Base-by-base conservation (phyloP, 1,140 invertebrate species). In the Maconellicoccus hirsutus region DNA sequence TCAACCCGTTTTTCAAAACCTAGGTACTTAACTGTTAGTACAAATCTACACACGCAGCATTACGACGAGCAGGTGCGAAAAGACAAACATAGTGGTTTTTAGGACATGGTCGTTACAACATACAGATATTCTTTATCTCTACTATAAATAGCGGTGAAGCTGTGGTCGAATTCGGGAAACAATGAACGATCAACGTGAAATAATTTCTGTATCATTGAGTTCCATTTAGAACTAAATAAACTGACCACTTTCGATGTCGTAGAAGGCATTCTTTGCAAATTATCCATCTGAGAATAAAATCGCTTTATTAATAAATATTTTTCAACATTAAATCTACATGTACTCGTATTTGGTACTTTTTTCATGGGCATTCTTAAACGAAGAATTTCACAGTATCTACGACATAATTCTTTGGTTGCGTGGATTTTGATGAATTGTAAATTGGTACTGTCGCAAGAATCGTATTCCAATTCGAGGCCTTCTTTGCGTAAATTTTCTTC, bases 331-430 rank as follows among this genome's bases (percentile, higher is more conserved):
- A n/a, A n/a, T n/a, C n/a, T n/a, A n/a, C n/a, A 71, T 29, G 27
- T 59, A 29, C n/a, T n/a, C n/a, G n/a, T n/a, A n/a, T n/a, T n/a
- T n/a, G n/a, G n/a, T 75, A 92, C 84, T 81, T 91, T 87, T 83
- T 91, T 93, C 86, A 98, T 93, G 10, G 95, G 94, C 89, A 98
- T 91, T 79, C 94, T 86, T 26, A 98, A 83, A 78, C 94, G 95
- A 75, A 96, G 83, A 75, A 98, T 88, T 81, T 98, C 95, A 69
- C 92, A 89, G 81, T 98, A 97, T 75, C 91, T 85, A 73, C 87
- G 85, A 61, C 98, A 79, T 3, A 98, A 91, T 77, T 89, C 84
- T 76, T 86, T 83, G 0, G 95, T 91, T 1, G 91, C 91, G 80
- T 96, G 92, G 72, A 98, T 86, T 84, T 90, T 90, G 75, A 90